Evolutionary conservation across 1,140 invertebrate genomes (phyloP).

Genomic region (Cyclina sinensis): DNA sequence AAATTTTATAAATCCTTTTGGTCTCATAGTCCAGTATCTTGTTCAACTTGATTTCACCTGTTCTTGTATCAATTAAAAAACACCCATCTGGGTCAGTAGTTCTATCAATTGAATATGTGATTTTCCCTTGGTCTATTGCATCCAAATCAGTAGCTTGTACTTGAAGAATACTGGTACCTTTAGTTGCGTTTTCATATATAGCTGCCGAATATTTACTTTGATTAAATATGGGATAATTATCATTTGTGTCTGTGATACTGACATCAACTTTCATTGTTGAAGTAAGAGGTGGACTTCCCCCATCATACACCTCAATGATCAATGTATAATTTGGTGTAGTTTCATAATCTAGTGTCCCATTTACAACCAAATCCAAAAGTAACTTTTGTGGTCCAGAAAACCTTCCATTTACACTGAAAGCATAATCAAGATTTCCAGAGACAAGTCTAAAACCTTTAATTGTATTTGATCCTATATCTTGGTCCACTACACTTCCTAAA

Average conservation of each 20-base stretch:
- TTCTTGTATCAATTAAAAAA: constrained; percentile 66
- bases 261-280: constrained; percentile 96
- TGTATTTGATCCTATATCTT: constrained; percentile 88
- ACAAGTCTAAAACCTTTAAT: constrained; percentile 41
- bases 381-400: constrained; percentile 34
- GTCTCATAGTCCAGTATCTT: constrained; percentile 72
- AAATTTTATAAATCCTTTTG: constrained; percentile 65
- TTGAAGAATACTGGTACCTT: constrained; percentile 71
- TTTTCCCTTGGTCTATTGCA: constrained; percentile 92
- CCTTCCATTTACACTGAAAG: constrained; percentile 52
- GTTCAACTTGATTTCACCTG: constrained; percentile 71
- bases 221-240: constrained; percentile 97
- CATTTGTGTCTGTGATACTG: constrained; percentile 96
- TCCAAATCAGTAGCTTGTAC: constrained; percentile 96
- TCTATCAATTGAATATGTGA: constrained; percentile 79
- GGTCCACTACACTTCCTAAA: constrained; percentile 93
- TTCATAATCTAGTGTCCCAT: constrained; percentile 72
- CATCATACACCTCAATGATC: constrained; percentile 85
- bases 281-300: constrained; percentile 89
- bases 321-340: constrained; percentile 81
- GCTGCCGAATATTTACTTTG: constrained; percentile 89
- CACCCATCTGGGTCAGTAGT: constrained; percentile 88
- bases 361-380: constrained; percentile 68
- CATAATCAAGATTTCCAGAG: constrained; percentile 48
- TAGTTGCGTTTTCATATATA: constrained; percentile 72